Percentiles rank a stretch among this genome's conserved stretches.
Evolutionary conservation across 2,888 invertebrate genomes (phyloP).

Genomic region (Hypolimnas misippus): DNA sequence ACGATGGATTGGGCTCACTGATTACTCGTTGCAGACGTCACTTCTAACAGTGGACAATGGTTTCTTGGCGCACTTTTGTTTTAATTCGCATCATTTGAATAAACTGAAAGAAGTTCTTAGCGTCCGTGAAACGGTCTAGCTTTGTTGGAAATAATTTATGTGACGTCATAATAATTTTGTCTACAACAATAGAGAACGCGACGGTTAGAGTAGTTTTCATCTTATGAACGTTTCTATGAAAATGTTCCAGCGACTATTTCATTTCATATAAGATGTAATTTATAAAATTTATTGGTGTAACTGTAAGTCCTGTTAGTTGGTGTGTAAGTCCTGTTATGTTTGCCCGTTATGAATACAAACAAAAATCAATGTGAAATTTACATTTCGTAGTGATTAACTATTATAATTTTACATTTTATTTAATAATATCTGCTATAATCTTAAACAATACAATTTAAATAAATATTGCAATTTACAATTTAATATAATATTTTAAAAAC

Average conservation of each 20-base stretch:
- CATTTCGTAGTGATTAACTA: no score
- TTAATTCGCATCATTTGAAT: slow-evolving; percentile 22
- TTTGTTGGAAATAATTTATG: slow-evolving; percentile 10
- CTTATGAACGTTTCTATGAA: background rate
- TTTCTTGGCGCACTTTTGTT: slow-evolving; percentile 26
- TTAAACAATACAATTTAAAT: no score
- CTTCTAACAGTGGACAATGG: slow-evolving; percentile 32
- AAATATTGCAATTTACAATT: no score
- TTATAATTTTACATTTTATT: no score
- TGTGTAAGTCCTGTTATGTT: background rate
- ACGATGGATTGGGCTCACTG: slow-evolving; percentile 34
- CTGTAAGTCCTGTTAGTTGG: background rate
- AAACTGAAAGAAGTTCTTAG: slow-evolving; percentile 11
- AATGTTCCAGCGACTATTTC: background rate
- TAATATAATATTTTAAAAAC: no score
- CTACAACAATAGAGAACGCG: background rate
- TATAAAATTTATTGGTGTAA: background rate
- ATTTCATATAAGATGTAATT: slow-evolving; percentile 3
- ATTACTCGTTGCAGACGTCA: slow-evolving; percentile 33
- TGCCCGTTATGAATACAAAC: no score
- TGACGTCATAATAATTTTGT: slow-evolving; percentile 12
- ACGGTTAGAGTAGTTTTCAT: background rate
- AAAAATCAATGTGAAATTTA: no score
- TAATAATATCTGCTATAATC: no score
- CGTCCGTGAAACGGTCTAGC: background rate